Evolutionary conservation across 1,140 invertebrate species (phyloP).

Genomic region (Drosophila malerkotliana): DNA sequence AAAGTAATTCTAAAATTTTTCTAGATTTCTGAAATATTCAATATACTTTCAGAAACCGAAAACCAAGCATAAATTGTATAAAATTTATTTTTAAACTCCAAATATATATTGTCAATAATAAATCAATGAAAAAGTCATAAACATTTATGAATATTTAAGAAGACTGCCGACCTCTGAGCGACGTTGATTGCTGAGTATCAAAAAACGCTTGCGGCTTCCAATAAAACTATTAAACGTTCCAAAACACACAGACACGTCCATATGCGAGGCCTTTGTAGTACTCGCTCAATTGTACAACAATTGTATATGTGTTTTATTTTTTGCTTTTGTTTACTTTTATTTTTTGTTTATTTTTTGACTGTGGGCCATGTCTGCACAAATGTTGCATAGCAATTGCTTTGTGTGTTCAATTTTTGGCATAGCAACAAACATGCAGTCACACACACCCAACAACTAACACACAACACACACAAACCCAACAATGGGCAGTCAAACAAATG

Average conservation of each 20-base stretch:
- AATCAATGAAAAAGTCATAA: slow-evolving; percentile 8
- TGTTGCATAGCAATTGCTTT: slow-evolving; percentile 81
- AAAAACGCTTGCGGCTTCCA: slow-evolving; percentile 40
- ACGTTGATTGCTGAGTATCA: slow-evolving; percentile 23
- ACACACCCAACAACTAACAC: slow-evolving; percentile 10
- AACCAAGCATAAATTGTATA: no score
- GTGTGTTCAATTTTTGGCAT: slow-evolving; percentile 80
- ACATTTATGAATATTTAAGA: not conserved
- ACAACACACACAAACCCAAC: slow-evolving; percentile 20
- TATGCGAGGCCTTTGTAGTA: slow-evolving; percentile 35
- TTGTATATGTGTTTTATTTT: slow-evolving; percentile 66
- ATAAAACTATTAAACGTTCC: slow-evolving; percentile 68
- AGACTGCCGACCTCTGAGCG: not conserved
- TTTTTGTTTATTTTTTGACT: slow-evolving; percentile 46
- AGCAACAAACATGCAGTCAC: slow-evolving; percentile 58
- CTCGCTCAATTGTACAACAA: slow-evolving; percentile 64
- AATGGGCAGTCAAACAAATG: slow-evolving; percentile 63
- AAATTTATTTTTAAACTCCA: no score
- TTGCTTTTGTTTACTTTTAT: slow-evolving; percentile 43
- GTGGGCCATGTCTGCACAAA: slow-evolving; percentile 74
- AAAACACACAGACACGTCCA: slow-evolving; percentile 24
- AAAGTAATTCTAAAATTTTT: no score
- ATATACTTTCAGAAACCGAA: no score
- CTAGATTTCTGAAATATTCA: no score
- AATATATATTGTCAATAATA: not conserved